These are phyloP conservation scores for Corapipo altera DNA, from an alignment of 2,113 vertebrate genomes.

Conservation along the genomic window DNA sequence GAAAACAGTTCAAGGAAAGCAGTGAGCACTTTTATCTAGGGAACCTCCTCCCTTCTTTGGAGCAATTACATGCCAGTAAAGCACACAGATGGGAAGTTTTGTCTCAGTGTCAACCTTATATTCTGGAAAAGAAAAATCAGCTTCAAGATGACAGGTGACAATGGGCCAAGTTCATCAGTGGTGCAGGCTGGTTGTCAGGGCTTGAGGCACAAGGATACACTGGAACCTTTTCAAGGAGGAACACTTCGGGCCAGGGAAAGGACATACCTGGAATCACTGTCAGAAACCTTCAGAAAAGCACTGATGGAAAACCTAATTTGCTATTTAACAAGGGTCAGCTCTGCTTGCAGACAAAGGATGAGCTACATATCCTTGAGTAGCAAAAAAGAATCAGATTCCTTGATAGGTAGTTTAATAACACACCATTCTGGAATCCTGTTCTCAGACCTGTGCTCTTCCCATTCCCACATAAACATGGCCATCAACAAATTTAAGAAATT, in stretches of 20 bases:
- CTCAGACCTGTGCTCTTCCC: neutral
- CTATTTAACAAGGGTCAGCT: neutral
- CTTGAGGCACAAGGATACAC: neutral
- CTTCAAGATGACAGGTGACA: slow-evolving; percentile 35
- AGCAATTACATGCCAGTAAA: slow-evolving; percentile 35
- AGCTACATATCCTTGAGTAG: neutral
- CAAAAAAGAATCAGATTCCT: neutral
- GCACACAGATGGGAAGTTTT: slow-evolving; percentile 37
- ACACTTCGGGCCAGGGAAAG: neutral
- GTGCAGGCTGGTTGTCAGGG: neutral
- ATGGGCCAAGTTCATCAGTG: neutral
- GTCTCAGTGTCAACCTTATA: slow-evolving; percentile 14
- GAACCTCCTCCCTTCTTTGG: slow-evolving; percentile 41
- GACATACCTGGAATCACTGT: neutral
- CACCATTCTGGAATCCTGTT: neutral
- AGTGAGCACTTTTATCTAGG: slow-evolving; percentile 66
- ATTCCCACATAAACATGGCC: neutral
- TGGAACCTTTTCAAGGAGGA: neutral
- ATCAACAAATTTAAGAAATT: neutral
- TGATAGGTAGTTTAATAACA: neutral
- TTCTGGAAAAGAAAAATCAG: slow-evolving; percentile 24
- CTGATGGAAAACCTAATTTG: neutral
- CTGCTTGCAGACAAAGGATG: neutral
- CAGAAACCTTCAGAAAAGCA: neutral
- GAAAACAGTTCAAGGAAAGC: slow-evolving; percentile 66